Evolutionary conservation across 2,113 vertebrate species (phyloP).

Genomic region (Trogon melanurus): DNA sequence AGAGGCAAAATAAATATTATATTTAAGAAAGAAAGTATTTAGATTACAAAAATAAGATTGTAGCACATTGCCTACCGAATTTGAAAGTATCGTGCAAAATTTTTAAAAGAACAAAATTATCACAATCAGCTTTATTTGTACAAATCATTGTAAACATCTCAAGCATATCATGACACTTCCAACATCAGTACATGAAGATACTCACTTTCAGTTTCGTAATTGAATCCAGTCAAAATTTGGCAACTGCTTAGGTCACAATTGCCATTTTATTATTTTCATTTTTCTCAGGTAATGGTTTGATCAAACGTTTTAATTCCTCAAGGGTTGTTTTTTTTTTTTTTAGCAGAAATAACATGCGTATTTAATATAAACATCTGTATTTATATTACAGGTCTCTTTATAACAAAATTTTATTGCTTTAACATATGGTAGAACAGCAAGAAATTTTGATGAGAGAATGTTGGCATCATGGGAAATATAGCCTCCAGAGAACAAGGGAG

Average conservation of each 20-base stretch:
- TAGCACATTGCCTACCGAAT: neutral
- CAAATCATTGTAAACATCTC: neutral
- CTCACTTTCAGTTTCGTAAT: neutral
- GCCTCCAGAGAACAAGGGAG: neutral
- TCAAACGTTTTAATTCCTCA: neutral
- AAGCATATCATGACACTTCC: neutral
- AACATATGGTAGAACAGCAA: constrained; percentile 19
- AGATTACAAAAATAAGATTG: neutral
- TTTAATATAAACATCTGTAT: neutral
- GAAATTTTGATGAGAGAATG: neutral
- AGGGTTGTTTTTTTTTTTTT: neutral
- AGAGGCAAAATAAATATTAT: neutral
- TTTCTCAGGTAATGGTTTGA: neutral
- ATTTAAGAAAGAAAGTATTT: neutral
- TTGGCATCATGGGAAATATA: neutral
- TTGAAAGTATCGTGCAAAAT: neutral
- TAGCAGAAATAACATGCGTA: neutral
- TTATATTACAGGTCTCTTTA: neutral
- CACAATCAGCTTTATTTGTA: neutral
- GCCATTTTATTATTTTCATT: neutral
- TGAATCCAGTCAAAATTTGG: neutral
- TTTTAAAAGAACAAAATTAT: neutral
- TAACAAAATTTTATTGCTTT: constrained; percentile 9
- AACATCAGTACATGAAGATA: neutral
- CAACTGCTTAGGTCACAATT: neutral